Conservation (phyloP, 92 coral and sea anemone species). For the Nematostella vectensis region DNA sequence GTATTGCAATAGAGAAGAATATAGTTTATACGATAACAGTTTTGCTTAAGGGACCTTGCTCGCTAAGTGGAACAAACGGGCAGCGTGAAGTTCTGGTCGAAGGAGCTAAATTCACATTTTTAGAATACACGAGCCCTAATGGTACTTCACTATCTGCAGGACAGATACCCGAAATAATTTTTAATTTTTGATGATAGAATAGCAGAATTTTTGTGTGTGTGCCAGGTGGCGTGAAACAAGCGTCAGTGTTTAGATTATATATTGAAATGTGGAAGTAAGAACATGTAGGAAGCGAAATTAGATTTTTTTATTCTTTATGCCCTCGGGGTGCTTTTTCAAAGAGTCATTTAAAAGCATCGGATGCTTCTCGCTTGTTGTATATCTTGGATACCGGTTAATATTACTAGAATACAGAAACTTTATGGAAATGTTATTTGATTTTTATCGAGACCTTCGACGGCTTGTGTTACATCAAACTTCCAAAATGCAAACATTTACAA, state of each 20-base stretch:
- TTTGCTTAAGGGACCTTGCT: slow-evolving; percentile 58
- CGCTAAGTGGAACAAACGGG: slow-evolving; percentile 77
- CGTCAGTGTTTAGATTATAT: neutral
- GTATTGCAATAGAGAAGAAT: slow-evolving; percentile 47
- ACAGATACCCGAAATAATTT: slow-evolving; percentile 76
- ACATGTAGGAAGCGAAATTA: too few relatives aligned
- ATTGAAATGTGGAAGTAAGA: neutral
- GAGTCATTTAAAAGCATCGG: too few relatives aligned
- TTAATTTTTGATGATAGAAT: slow-evolving; percentile 53
- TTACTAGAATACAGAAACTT: too few relatives aligned
- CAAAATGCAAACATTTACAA: neutral
- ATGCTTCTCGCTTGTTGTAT: too few relatives aligned
- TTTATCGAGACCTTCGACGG: too few relatives aligned
- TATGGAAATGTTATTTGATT: too few relatives aligned
- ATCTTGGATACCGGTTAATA: too few relatives aligned
- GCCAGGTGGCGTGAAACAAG: too few relatives aligned
- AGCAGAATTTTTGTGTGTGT: too few relatives aligned
- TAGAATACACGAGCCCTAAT: slow-evolving; percentile 71
- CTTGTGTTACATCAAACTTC: neutral
- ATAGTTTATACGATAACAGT: slow-evolving; percentile 54
- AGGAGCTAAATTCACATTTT: slow-evolving; percentile 53
- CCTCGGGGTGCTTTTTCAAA: too few relatives aligned
- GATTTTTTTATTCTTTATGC: too few relatives aligned
- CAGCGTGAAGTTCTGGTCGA: slow-evolving; percentile 38
- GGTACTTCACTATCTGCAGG: slow-evolving; percentile 74